Percentiles rank a stretch among this genome's conserved stretches.
Evolutionary conservation across 2,113 vertebrate genomes (phyloP).

Genomic region (Lepus americanus): DNA sequence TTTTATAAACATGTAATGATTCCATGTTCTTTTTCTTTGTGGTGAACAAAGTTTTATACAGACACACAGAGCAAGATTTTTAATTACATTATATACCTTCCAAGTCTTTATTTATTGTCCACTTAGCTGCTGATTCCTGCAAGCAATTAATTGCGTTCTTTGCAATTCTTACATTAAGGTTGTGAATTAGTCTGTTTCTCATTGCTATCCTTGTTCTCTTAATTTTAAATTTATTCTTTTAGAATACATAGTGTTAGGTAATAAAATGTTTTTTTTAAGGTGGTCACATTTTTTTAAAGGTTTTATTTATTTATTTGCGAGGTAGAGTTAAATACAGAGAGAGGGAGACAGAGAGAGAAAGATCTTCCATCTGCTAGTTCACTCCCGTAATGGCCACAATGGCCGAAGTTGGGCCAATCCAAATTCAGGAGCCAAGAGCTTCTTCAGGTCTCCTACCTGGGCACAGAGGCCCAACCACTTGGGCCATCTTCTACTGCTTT

Average conservation of each 20-base stretch:
- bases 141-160: neutral
- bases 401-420: too few species aligned
- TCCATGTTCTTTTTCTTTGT: neutral
- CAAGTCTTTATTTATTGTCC: neutral
- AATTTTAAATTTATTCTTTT: constrained; percentile 34
- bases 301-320: too few species aligned
- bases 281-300: too few species aligned
- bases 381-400: too few species aligned
- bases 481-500: too few species aligned
- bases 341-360: too few species aligned
- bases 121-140: neutral
- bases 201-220: neutral
- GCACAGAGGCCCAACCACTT: too few species aligned
- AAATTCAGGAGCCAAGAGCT: too few species aligned
- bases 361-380: too few species aligned
- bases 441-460: too few species aligned
- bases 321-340: too few species aligned
- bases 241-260: neutral
- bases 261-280: neutral
- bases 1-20: constrained; percentile 20
- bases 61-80: neutral
- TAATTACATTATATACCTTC: neutral
- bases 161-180: neutral
- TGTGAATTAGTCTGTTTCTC: neutral
- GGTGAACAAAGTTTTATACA: neutral